phyloP scores from a whole-genome alignment of 2,797 vertebrate species.

The Pyrocephalus nanus region DNA sequence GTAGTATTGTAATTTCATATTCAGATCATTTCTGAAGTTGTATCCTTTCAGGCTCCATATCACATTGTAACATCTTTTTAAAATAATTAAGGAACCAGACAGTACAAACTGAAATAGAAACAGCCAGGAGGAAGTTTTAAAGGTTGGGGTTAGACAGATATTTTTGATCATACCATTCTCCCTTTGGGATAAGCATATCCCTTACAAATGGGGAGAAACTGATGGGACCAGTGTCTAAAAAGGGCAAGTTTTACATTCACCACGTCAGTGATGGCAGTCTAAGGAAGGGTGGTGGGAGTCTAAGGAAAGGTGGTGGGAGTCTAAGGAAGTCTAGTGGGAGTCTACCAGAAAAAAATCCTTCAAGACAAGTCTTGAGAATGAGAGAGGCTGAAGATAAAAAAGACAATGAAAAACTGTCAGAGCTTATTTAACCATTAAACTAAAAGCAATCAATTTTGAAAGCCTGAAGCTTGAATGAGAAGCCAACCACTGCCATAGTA shows the following conservation, averaged over 20 bases:
- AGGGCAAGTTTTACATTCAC: background rate
- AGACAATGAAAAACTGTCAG: constrained; percentile 17
- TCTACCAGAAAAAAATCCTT: constrained; percentile 8
- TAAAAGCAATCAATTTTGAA: constrained; percentile 13
- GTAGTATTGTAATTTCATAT: background rate
- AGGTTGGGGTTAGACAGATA: background rate
- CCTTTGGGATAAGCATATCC: background rate
- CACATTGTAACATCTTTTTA: constrained; percentile 16
- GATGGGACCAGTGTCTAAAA: background rate
- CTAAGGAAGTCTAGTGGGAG: constrained; percentile 8
- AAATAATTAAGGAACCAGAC: constrained; percentile 31
- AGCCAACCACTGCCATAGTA: background rate
- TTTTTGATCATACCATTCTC: background rate
- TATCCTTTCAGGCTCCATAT: constrained; percentile 11
- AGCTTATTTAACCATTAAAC: constrained; percentile 12
- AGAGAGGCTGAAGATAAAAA: background rate
- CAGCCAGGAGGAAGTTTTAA: background rate
- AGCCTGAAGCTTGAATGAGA: background rate
- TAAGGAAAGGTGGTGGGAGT: background rate
- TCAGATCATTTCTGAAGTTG: constrained; percentile 27
- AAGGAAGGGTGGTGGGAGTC: background rate
- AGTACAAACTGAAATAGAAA: constrained; percentile 35
- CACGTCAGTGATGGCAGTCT: background rate
- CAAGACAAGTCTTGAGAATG: background rate
- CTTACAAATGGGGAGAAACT: background rate